A percentile compares a stretch with the other conserved stretches of the same genome.
Evolutionary conservation across 1,140 invertebrate genomes (phyloP).

Genomic region (Acromyrmex echinatior): DNA sequence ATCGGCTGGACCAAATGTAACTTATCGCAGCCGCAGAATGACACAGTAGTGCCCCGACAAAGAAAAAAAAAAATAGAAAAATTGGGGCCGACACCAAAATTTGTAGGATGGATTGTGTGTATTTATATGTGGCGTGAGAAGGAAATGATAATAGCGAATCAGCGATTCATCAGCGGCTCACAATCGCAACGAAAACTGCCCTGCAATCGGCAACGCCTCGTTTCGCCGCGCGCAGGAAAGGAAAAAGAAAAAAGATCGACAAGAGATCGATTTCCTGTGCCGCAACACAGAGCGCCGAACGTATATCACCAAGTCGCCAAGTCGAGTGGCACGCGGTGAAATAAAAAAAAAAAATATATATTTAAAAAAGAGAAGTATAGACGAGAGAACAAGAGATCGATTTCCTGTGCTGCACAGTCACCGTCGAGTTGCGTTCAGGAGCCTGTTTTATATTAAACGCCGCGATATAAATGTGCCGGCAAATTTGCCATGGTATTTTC

Average conservation of each 20-base stretch:
- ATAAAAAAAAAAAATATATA: constrained; percentile 4
- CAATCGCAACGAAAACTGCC: constrained; percentile 30
- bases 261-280: constrained; percentile 61
- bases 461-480: background rate
- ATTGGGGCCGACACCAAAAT: constrained; percentile 36
- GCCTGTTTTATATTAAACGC: constrained; percentile 36
- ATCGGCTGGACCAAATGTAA: constrained; percentile 74
- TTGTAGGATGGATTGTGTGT: constrained; percentile 54
- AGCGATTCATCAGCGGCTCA: constrained; percentile 44
- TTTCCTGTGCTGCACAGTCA: constrained; percentile 67
- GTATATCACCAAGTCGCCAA: constrained; percentile 34
- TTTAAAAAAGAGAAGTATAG: background rate
- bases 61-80: background rate
- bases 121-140: background rate
- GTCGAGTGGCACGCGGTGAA: constrained; percentile 21
- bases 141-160: constrained; percentile 51
- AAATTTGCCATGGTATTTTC: constrained; percentile 6
- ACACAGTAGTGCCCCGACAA: constrained; percentile 29
- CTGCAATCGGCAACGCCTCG: constrained; percentile 42
- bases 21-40: constrained; percentile 71
- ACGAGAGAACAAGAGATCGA: constrained; percentile 46
- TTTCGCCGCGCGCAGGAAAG: constrained; percentile 32
- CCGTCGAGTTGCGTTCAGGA: constrained; percentile 43
- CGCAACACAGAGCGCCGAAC: constrained; percentile 13
- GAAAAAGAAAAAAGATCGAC: constrained; percentile 5